phyloP scores from a whole-genome alignment of 2,888 invertebrate species.

The Proisotoma minuta region DNA sequence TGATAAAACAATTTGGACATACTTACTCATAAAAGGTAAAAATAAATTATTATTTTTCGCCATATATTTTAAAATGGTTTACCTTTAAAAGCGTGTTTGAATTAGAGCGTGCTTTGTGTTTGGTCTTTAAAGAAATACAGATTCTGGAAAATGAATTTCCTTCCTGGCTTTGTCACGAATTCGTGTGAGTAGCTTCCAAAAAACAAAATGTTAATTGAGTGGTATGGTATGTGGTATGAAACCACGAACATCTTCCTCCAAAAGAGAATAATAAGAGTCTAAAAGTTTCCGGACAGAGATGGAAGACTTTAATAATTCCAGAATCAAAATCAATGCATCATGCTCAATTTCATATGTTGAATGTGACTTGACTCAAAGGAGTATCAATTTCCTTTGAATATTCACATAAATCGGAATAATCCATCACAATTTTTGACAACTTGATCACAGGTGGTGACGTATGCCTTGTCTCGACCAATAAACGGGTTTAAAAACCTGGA shows the following conservation, averaged over 20 bases:
- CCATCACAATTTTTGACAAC: slow-evolving; percentile 23
- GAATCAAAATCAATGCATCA: slow-evolving; percentile 6
- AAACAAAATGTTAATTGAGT: too few relatives aligned
- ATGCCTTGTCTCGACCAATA: neutral
- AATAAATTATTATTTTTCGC: too few relatives aligned
- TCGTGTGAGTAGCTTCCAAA: too few relatives aligned
- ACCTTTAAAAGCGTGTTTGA: too few relatives aligned
- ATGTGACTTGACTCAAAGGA: neutral
- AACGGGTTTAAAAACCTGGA: too few relatives aligned
- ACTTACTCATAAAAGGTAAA: too few relatives aligned
- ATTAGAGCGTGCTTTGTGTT: too few relatives aligned
- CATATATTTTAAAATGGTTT: too few relatives aligned
- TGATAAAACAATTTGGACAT: too few relatives aligned
- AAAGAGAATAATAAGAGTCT: neutral
- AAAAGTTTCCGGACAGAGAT: slow-evolving; percentile 8
- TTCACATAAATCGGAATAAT: slow-evolving; percentile 13
- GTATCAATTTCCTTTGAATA: slow-evolving; percentile 10
- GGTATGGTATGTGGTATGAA: neutral
- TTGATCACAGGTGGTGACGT: slow-evolving; percentile 27
- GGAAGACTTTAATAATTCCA: slow-evolving; percentile 5
- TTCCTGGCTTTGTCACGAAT: too few relatives aligned
- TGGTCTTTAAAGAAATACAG: too few relatives aligned
- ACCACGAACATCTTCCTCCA: neutral
- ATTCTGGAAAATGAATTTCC: too few relatives aligned
- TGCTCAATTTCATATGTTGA: neutral